Evolutionary conservation across 2,888 invertebrate species (phyloP), one percentile per base, ranked within the genome.

Genomic region (Invenusta paracnida): DNA sequence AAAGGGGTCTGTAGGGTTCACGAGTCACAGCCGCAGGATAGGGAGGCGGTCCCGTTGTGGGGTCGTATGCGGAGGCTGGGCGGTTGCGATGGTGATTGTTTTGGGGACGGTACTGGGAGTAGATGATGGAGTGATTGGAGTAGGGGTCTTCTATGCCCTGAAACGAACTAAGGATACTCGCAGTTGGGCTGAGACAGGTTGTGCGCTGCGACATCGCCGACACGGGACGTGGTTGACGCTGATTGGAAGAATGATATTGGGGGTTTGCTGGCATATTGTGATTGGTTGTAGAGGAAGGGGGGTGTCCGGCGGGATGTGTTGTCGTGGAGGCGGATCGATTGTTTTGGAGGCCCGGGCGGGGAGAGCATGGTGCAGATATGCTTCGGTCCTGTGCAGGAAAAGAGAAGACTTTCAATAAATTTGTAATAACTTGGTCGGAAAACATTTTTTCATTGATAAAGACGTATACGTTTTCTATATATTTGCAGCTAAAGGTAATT

Each of bases 361-460:
- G 82, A 30, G 82, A 82, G 82, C 82, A 82, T 30, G 82, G 82
- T 11, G 82, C 82, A 2, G 82, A 82, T 1, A 29, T 30, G 29
- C 30, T 30, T 30, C 82, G 23, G 13, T 82, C 82, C 82, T 82
- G 82, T n/a, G n/a, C n/a, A n/a, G n/a, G n/a, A n/a, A n/a, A n/a
- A n/a, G n/a, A n/a, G n/a, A n/a, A n/a, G n/a, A n/a, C n/a, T n/a
- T n/a, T n/a, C n/a, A n/a, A n/a, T n/a, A n/a, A n/a, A n/a, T n/a
- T n/a, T n/a, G n/a, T n/a, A n/a, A n/a, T n/a, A n/a, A n/a, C n/a
- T n/a, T n/a, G n/a, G n/a, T n/a, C n/a, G n/a, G n/a, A n/a, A n/a
- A n/a, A n/a, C n/a, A n/a, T n/a, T n/a, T n/a, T n/a, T n/a, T n/a
- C n/a, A n/a, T n/a, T n/a, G n/a, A n/a, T n/a, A n/a, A n/a, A n/a